Base-by-base conservation (phyloP, 2,113 vertebrate species). In the Oreochromis spilurus region DNA sequence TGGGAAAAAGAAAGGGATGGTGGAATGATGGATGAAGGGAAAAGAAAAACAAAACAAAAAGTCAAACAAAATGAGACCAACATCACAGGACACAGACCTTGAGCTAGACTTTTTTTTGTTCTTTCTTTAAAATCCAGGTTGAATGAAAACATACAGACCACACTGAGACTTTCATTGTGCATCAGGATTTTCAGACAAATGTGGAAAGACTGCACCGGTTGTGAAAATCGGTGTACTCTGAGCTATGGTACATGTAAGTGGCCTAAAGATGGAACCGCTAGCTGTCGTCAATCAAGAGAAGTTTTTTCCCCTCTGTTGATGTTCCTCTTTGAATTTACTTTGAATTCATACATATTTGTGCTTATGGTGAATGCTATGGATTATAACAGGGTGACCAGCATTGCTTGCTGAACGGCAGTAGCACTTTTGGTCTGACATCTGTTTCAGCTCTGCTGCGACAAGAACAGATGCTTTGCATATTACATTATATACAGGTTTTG, bases 11-110 rank as follows among this genome's bases (percentile, higher is more conserved):
- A 84, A 91, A 84, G 78, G 95, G 88, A 81, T 87, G 91, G 85
- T 86, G 91, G 96, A 96, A 97, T 96, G 96, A 97, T 88, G 81
- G 58, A 91, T 40, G 67, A 87, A 91, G 52, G 62, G 62, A 88
- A 84, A 86, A 79, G 86, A 86, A 84, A 83, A 92, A 79, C 87
- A 83, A 88, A 92, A 83, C 82, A 50, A 87, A 90, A 75, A 29
- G 48, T 83, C 50, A 91, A 90, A 92, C 70, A 82, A 95, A 91
- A 92, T 81, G 83, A 84, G 70, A 79, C 80, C 86, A 84, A 92
- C 78, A 84, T 60, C 78, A 88, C 78, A 90, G 34, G 60, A 88
- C 83, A 91, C 26, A 48, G 6, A 86, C 55, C 16, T 52, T 14
- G 24, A 75, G 7, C 24, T 75, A 75, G 43, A 50, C 3, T 48